Conservation (phyloP, 2,113 vertebrate species). For the Sula dactylatra region DNA sequence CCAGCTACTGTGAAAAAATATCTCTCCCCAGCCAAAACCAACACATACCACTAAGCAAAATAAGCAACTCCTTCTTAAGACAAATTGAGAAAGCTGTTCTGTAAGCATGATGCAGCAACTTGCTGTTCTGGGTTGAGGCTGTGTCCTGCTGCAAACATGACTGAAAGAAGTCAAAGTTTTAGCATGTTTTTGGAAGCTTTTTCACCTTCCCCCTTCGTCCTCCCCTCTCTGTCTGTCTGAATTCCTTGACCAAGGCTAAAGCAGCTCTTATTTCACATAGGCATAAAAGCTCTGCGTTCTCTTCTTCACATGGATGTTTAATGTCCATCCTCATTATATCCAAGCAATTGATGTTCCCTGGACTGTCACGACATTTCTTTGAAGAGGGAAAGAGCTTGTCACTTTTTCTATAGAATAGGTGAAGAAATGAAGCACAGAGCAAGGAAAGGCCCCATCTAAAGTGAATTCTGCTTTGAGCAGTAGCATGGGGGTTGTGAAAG, state of each 20-base stretch:
- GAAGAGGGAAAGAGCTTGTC: background rate
- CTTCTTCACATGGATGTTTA: background rate
- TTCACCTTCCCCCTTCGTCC: background rate
- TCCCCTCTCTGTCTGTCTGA: background rate
- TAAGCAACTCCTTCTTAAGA: background rate
- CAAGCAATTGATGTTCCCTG: background rate
- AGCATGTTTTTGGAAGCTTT: background rate
- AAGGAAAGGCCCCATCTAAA: background rate
- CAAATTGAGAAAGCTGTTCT: background rate
- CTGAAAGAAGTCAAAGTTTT: background rate
- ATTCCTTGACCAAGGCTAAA: background rate
- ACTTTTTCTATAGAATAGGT: background rate
- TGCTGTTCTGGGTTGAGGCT: background rate
- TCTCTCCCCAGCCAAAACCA: too few relatives aligned
- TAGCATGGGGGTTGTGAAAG: background rate
- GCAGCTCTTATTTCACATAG: background rate
- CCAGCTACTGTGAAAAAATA: too few relatives aligned
- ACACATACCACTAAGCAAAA: background rate
- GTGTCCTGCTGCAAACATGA: background rate
- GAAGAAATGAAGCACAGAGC: background rate
- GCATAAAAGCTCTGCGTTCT: background rate
- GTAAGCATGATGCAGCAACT: background rate
- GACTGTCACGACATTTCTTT: background rate
- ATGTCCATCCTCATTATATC: background rate
- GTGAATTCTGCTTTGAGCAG: background rate